Conservation (phyloP, 2,113 vertebrate genomes). For the Siphamia tubifer region DNA sequence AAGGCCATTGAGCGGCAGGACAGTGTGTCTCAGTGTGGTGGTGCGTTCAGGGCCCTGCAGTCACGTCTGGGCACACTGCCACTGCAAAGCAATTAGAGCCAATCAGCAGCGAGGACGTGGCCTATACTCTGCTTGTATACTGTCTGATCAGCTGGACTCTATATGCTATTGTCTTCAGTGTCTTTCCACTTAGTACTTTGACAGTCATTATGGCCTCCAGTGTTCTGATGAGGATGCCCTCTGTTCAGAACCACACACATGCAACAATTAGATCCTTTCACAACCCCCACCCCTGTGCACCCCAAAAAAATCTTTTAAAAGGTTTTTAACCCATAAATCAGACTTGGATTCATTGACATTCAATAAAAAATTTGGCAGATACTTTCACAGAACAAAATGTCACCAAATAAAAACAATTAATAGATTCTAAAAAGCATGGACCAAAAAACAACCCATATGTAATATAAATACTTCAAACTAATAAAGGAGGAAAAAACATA, state of each 20-base stretch:
- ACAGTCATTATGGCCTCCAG: conserved; percentile 32
- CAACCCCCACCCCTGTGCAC: too few relatives aligned
- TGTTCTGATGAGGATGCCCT: conserved; percentile 52
- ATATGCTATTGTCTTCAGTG: conserved; percentile 2
- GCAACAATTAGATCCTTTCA: conserved; percentile 64
- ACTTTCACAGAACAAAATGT: too few relatives aligned
- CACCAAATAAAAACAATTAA: too few relatives aligned
- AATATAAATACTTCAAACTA: too few relatives aligned
- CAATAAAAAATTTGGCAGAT: too few relatives aligned
- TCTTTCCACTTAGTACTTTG: conserved; percentile 24
- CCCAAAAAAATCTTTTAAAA: too few relatives aligned
- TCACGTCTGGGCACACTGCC: conserved; percentile 48
- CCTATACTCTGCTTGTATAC: conserved; percentile 44
- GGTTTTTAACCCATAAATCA: too few relatives aligned
- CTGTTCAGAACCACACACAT: conserved; percentile 57
- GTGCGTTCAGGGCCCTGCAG: conserved; percentile 60
- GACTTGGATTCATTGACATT: too few relatives aligned
- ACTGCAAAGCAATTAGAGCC: conserved; percentile 60
- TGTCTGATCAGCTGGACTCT: not conserved
- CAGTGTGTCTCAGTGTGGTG: conserved; percentile 71
- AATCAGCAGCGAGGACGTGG: conserved; percentile 66
- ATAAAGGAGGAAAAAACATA: too few relatives aligned
- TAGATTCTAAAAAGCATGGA: too few relatives aligned
- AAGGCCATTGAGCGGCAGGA: conserved; percentile 66
- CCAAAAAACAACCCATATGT: too few relatives aligned